Evolutionary conservation across 2,888 invertebrate genomes (phyloP), one percentile per base, ranked within the genome.

Genomic region (Harmothoe impar): DNA sequence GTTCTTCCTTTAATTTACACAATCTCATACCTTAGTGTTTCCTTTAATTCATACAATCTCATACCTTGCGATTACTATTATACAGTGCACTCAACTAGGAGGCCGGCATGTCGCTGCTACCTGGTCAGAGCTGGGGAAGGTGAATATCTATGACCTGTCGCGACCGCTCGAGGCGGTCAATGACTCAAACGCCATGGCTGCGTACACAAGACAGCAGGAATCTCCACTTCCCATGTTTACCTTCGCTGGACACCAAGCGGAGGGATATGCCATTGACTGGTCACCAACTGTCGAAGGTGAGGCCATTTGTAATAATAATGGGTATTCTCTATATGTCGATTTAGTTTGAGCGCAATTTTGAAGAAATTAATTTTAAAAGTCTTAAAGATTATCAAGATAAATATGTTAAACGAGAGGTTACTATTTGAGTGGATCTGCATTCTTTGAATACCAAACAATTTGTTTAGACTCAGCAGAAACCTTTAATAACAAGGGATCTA

Each of bases 251-350:
- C 99, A 99, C 95, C 97, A 97, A 93, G 97, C 97, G 92, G 99
- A 99, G 96, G 99, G 99, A 1, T 99, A 97, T 96, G 99, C 98
- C 0, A 94, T 99, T 88, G 99, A 98, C 96, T 99, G 99, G 99
- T 98, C 98, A 94, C 96, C 97, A 5, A 97, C 97, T 89, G 97
- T 97, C 92, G 96, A 97, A 93, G 99, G 99, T 95, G 90, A 84
- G 91, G 0, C 72, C 0, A 43, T 43, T n/a, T n/a, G n/a, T n/a
- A n/a, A n/a, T n/a, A 20, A 54, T 54, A 10, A n/a, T n/a, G n/a
- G n/a, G n/a, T n/a, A 10, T 43, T 10, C 10, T 43, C 5, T 43
- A n/a, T 68, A 7, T 25, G 68, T 29, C n/a, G 68, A 68, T 7
- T 7, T 68, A 25, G 12, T 3, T 68, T 68, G 29, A 68, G 12